Base-by-base conservation (phyloP, 2,113 vertebrate species). In the Bujurquina vittata region DNA sequence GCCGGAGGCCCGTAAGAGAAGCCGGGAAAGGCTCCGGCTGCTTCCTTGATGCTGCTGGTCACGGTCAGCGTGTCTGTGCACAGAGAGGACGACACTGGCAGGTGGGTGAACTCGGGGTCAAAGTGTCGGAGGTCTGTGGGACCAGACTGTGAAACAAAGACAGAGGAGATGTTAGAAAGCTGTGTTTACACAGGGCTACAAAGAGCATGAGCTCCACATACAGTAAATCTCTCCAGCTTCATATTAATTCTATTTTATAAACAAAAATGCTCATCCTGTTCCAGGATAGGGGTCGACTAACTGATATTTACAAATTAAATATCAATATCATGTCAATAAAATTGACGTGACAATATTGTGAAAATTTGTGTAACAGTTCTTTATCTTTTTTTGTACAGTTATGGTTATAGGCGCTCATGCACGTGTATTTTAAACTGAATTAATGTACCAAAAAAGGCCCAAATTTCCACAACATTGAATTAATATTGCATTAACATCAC, bases 61-160 rank as follows among this genome's bases (percentile, higher is more conserved):
- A 95, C 84, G 1, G 77, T 77, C 55, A 90, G 58, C 35, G 78
- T 62, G 90, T 96, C 96, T 1, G 79, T 88, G 93, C 93, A 93
- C 78, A 96, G 90, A 9, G 96, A 96, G 7, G 93, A 92, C 1
- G 95, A 92, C 83, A 96, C 95, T 0, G 96, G 95, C 65, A 96
- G 84, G 90, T 96, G 95, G 55, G 96, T 96, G 93, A 96, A 96
- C 94, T 96, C 96, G 0, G 96, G 93, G 92, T 96, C 96, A 29
- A 96, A 96, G 92, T 96, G 94, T 46, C 72, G 92, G 5, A 96
- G 94, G 87, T 96, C 96, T 0, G 95, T 96, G 62, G 96, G 96
- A 6, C 96, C 95, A 3, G n/a, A 86, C 96, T 96, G 91, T 57
- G 43, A 85, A 65, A 37, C 0, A n/a, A 81, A 75, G 9, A 29